Evolutionary conservation across 92 coral and sea anemone species (phyloP), one percentile per base, ranked within the genome.

Genomic region (Galaxea fascicularis): DNA sequence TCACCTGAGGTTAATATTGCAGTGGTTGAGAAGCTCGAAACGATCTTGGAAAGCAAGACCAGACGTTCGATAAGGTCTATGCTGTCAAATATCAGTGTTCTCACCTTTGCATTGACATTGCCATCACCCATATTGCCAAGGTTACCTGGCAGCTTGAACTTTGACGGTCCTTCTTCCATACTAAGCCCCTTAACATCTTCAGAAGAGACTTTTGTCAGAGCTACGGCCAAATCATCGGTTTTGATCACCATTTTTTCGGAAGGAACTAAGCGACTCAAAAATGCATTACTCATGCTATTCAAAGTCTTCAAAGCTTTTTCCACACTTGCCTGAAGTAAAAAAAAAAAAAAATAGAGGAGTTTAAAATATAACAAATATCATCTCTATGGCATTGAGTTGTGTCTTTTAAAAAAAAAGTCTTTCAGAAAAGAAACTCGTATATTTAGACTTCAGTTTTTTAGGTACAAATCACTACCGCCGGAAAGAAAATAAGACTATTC

Each of bases 241-340:
- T 71, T 70, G 16, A 70, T 28, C 8, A 71, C 57, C 14, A 71
- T 10, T 31, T 41, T 25, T 71, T 82, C 86, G 6, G 59, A 44
- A 4, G 70, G 22, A 22, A 82, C 86, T 22, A 82, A 25, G 59
- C 86, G 86, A 30, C 57, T 57, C 46, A 71, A 71, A 24, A 82
- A 82, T 21, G 78, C 78, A 28, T 82, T 78, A 14, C 44, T 71
- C 77, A 82, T 59, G 45, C 3, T 16, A 27, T 18, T 59, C 46
- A 82, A 26, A 30, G 21, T 59, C 45, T 71, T 47, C 0, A 21
- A 71, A 24, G 86, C 78, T 22, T 44, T 22, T 70, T 82, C 60
- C 0, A 70, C 86, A 44, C 15, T 53, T 8, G 20, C 47, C 86
- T 82, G 26, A 20, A 51, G 29, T 18, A 10, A 18, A 28, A 45